These are phyloP conservation scores for Dreissena rostriformis DNA, from an alignment of 1,140 invertebrate species.

Conservation along the genomic window DNA sequence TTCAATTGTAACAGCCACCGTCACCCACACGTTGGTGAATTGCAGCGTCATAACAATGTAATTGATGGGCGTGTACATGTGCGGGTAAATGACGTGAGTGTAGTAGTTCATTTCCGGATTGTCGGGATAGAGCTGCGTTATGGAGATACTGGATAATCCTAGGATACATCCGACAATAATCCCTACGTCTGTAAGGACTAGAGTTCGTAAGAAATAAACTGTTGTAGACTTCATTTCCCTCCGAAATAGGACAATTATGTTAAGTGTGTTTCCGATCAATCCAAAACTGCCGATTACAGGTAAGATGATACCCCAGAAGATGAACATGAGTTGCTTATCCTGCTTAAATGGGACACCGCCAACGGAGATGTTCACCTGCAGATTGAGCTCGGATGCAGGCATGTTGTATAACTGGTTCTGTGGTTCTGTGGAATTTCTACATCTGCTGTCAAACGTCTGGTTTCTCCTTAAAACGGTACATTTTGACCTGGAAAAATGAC, in stretches of 20 bases:
- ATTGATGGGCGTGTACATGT: slow-evolving; percentile 70
- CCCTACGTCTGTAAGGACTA: slow-evolving; percentile 76
- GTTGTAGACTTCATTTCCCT: slow-evolving; percentile 78
- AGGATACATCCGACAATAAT: slow-evolving; percentile 89
- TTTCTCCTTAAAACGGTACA: too few species aligned
- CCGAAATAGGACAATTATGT: slow-evolving; percentile 78
- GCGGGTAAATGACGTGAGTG: slow-evolving; percentile 72
- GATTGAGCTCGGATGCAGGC: too few species aligned
- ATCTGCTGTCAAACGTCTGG: too few species aligned
- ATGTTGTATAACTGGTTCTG: too few species aligned
- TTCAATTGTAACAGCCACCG: slow-evolving; percentile 78
- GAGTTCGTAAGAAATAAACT: slow-evolving; percentile 75
- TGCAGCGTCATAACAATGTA: slow-evolving; percentile 79
- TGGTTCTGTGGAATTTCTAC: too few species aligned
- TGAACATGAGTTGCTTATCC: slow-evolving; percentile 60
- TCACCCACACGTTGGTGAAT: slow-evolving; percentile 78
- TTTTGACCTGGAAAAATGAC: too few species aligned
- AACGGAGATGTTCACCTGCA: too few species aligned
- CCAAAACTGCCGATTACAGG: slow-evolving; percentile 71
- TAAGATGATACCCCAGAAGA: slow-evolving; percentile 75
- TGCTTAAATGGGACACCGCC: too few species aligned
- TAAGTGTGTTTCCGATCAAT: slow-evolving; percentile 77
- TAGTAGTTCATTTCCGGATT: slow-evolving; percentile 85
- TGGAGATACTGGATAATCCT: slow-evolving; percentile 59
- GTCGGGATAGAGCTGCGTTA: slow-evolving; percentile 45